Evolutionary conservation across 2,797 vertebrate species (phyloP), one percentile per base, ranked within the genome.

Genomic region (Hypotaenidia okinawae): DNA sequence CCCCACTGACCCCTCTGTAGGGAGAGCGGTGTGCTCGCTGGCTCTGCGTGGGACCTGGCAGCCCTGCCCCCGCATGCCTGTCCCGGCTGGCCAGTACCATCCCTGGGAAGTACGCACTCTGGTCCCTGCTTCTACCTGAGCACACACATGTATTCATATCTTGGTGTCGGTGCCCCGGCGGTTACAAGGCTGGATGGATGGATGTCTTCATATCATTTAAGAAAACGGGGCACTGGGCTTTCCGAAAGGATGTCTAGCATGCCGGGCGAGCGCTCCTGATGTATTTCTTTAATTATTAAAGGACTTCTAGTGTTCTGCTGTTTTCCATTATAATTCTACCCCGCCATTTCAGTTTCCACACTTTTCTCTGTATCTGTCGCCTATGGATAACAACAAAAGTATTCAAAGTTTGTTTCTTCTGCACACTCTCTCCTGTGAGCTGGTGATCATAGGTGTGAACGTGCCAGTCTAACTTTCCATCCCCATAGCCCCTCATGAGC

Each of bases 1-100:
- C 28, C 6, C 35, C 6, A 0, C 0, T 7, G 51, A 0, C 2
- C 0, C 24, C 3, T 54, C 32, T 19, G 6, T 0, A 6, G 14
- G 32, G 47, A 15, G 33, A 16, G 3, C 3, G 2, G 41, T 21
- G 45, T 47, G 21, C 19, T 22, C 45, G 21, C 21, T 47, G 45
- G 57, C 19, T 52, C 10, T 0, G 2, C 3, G 0, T 0, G 2
- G 22, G 25, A 14, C 24, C 14, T 2, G 45, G 19, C 45, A 47
- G 45, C 43, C 17, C 43, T 43, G 41, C 41, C 16, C 41, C 41
- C 16, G 41, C 41, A 17, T 43, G 41, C 41, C 41, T 43, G 18
- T 7, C 43, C 43, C 17, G 17, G 17, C 43, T 8, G 49, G 14
- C 30, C 12, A 10, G 28, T 3, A 0, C 39, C 23, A 0, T 19